Evolutionary conservation across 2,888 invertebrate species (phyloP).

Genomic region (Epistrophella euchroma): DNA sequence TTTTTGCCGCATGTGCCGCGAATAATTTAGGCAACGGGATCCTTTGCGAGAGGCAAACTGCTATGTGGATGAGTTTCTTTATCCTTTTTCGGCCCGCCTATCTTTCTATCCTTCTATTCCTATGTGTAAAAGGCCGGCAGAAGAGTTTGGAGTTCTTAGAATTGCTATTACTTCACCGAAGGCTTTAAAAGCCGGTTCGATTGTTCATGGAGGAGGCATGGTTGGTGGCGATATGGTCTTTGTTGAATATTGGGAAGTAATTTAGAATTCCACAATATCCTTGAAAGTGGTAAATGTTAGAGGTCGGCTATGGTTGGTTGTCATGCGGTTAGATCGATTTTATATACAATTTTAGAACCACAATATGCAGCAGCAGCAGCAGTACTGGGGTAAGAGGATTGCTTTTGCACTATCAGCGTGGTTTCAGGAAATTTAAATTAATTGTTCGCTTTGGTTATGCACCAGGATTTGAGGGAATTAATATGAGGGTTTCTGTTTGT

Average conservation of each 20-base stretch:
- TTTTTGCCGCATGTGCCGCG: conserved; percentile 67
- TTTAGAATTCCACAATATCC: conserved; percentile 33
- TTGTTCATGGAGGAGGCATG: too few relatives aligned
- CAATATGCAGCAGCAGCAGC: conserved; percentile 16
- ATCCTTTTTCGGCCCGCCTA: not conserved
- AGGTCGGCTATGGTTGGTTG: conserved; percentile 21
- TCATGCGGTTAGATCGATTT: conserved; percentile 61
- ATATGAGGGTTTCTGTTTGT: conserved; percentile 25
- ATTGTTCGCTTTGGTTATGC: conserved; percentile 59
- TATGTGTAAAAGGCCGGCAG: conserved; percentile 20
- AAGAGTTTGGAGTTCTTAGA: conserved; percentile 45
- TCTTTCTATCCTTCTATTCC: conserved; percentile 2
- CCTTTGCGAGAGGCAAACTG: conserved; percentile 44
- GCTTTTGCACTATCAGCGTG: conserved; percentile 36
- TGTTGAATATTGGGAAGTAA: conserved; percentile 42
- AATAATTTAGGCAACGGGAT: conserved; percentile 63
- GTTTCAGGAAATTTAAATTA: conserved; percentile 62
- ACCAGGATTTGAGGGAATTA: conserved; percentile 45
- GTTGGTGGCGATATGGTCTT: not conserved
- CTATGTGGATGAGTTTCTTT: not conserved
- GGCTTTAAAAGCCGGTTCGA: not conserved
- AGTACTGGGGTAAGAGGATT: conserved; percentile 7
- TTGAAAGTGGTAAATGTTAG: conserved; percentile 25
- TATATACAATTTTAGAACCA: conserved; percentile 54
- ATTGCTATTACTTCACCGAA: conserved; percentile 23